Evolutionary conservation across 1,140 invertebrate genomes (phyloP).

Genomic region (Choristoneura fumiferana): DNA sequence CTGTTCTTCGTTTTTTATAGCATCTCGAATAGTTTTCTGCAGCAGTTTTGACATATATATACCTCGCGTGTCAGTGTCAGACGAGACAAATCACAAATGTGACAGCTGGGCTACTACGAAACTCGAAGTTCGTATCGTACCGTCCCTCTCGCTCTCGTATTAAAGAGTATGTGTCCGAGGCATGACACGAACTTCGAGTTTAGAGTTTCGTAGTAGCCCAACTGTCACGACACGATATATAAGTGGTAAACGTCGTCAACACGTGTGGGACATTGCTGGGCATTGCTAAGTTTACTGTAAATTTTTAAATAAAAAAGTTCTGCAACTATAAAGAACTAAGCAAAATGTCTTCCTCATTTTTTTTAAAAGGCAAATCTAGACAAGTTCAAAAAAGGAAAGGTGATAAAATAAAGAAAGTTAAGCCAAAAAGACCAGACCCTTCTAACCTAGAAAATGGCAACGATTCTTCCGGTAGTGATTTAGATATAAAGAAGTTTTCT

Average conservation of each 20-base stretch:
- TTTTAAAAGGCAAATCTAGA: slow-evolving; percentile 80
- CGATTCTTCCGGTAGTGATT: slow-evolving; percentile 71
- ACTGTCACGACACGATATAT: background rate
- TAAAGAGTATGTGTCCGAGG: too few relatives aligned
- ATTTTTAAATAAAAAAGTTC: slow-evolving; percentile 5
- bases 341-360: slow-evolving; percentile 79
- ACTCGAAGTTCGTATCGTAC: too few relatives aligned
- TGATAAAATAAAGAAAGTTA: slow-evolving; percentile 56
- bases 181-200: too few relatives aligned
- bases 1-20: too few relatives aligned
- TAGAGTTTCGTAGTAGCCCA: too few relatives aligned
- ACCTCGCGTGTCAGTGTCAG: too few relatives aligned
- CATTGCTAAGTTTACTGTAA: background rate
- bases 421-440: slow-evolving; percentile 55
- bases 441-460: slow-evolving; percentile 79
- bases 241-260: slow-evolving; percentile 1
- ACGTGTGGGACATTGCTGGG: background rate
- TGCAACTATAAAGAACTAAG: slow-evolving; percentile 55
- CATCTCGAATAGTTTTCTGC: too few relatives aligned
- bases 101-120: too few relatives aligned
- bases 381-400: slow-evolving; percentile 78
- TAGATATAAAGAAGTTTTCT: slow-evolving; percentile 74
- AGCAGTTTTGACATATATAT: too few relatives aligned
- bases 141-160: too few relatives aligned
- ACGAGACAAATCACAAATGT: too few relatives aligned